Base-by-base conservation (phyloP, 2,797 vertebrate genomes). In the Sebastes trivittatus region DNA sequence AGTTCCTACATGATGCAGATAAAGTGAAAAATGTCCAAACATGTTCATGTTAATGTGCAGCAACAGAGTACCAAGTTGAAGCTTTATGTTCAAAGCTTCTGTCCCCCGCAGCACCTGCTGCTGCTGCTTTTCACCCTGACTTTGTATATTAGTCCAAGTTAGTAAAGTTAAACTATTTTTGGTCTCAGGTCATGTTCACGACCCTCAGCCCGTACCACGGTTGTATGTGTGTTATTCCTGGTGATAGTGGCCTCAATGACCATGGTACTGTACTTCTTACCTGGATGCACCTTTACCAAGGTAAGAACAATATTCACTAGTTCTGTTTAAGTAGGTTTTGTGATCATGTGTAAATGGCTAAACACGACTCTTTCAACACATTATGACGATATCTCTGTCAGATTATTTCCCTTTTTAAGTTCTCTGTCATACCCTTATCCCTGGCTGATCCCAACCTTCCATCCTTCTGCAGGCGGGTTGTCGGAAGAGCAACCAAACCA, bases 231-330 rank as follows among this genome's bases (percentile, higher is more conserved):
- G 82, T 94, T 97, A 70, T 81, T 98, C 78, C 90, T 98, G 72
- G 90, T 97, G 68, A 91, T 97, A 84, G 93, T 96, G n/a, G 89
- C 96, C 74, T 97, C 97, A 32, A 88, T 98, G 83, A 93, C 95
- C 78, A 95, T 97, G 95, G 95, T 96, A 14, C 90, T 99, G 81
- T 99, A 97, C 93, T 94, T 98, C 87, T 88, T 99, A 84, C 98
- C 98, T 68, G 96, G 95, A 77, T 99, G 98, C 92, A 98, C 95
- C 58, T 99, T 99, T 94, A 98, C 98, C 87, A 98, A 95, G 96
- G 98, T 95, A 90, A 78, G 66, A 64, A 52, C 46, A 81, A 23
- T 22, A n/a, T 65, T 66, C 7, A 32, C 63, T 80, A 4, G 7
- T 54, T 76, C 54, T 69, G 2, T 55, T 64, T 27, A 9, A 29